These are phyloP conservation scores for Gorsachius goisagi DNA, from an alignment of 2,113 vertebrate genomes.

Conservation along the genomic window DNA sequence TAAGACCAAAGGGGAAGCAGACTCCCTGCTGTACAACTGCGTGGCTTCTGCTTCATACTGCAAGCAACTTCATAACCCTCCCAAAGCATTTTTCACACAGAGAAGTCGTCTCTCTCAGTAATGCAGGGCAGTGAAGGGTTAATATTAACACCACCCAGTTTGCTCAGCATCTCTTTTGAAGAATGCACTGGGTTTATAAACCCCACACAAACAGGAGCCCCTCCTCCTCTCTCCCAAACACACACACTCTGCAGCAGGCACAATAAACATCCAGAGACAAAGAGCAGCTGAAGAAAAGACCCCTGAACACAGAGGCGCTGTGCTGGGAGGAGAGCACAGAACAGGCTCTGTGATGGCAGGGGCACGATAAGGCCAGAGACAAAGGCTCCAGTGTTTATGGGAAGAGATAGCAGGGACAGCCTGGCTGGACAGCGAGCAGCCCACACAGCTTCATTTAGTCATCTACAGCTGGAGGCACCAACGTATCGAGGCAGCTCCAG, in stretches of 20 bases:
- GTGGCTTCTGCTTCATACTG: background rate
- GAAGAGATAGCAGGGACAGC: conserved; percentile 47
- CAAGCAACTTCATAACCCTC: background rate
- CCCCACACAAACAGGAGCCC: conserved; percentile 51
- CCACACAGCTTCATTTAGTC: conserved; percentile 51
- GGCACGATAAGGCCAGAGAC: conserved; percentile 60
- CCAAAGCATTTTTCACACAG: background rate
- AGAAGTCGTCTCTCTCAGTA: background rate
- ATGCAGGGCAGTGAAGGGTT: background rate
- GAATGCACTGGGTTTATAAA: conserved; percentile 58
- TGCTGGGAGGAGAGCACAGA: conserved; percentile 53
- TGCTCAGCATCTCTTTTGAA: conserved; percentile 62
- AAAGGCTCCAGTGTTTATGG: conserved; percentile 65
- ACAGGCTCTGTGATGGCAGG: conserved; percentile 47
- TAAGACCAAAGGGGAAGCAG: background rate
- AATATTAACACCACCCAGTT: conserved; percentile 16
- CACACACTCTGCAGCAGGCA: conserved; percentile 35
- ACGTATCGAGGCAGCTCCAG: background rate
- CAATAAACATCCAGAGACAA: conserved; percentile 45
- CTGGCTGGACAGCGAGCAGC: background rate
- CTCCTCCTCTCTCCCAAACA: conserved; percentile 38
- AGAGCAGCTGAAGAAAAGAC: conserved; percentile 56
- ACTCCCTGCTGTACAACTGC: background rate
- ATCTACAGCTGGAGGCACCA: conserved; percentile 53
- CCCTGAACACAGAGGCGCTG: background rate